Base-by-base conservation (phyloP, 2,113 vertebrate species). In the Proteles cristata region DNA sequence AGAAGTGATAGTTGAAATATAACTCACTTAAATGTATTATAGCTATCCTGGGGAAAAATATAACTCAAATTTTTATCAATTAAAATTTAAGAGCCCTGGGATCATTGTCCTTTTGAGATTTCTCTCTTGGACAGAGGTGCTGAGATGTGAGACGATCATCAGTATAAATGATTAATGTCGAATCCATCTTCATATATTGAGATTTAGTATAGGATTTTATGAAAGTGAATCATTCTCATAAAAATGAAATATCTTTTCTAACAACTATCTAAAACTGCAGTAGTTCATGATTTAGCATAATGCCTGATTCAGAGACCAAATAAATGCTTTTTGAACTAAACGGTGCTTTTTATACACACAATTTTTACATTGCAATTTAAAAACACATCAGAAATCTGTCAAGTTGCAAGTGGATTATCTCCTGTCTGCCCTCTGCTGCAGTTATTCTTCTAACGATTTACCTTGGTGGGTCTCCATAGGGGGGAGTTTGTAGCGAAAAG, bases 221-320 rank as follows among this genome's bases (percentile, higher is more conserved):
- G n/a, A 76, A 43, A 84, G 45, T 16, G 53, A 48, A 45, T 11
- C 50, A 35, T 79, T 25, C 17, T 89, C 26, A 45, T 73, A 58
- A 93, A 92, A 92, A 79, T 90, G 63, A 71, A 88, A n/a, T 84
- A 35, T 35, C 31, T 90, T 95, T 95, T 53, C 33, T 76, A 92
- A 63, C 15, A 69, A 77, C 73, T 53, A 43, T 53, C 43, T 83
- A 69, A 92, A 77, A 31, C 61, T 71, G 10, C 16, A 71, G 6
- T 77, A 83, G 76, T 50, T 77, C 16, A 16, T 7, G 26, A 50
- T 76, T 76, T 80, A 85, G 39, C n/a, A 71, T 39, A 63, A 88
- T 50, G 84, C 19, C 66, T 21, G 28, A 83, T 83, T 82, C 50
- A 83, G 66, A 94, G 39, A 16, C 16, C 89, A 88, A 89, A 77